Conservation (phyloP, 2,888 invertebrate genomes). For the Acleris literana region DNA sequence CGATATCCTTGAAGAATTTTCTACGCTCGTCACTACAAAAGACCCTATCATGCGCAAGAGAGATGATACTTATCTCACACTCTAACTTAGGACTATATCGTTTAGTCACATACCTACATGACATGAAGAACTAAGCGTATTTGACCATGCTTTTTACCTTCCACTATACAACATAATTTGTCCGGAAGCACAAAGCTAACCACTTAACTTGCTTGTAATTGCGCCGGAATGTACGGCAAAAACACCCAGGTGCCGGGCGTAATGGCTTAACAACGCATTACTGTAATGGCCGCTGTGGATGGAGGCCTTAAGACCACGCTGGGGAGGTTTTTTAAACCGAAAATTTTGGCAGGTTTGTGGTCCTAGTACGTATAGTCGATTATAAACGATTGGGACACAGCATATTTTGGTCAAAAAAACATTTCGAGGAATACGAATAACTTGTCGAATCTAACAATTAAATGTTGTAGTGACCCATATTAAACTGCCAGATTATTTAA, state of each 20-base stretch:
- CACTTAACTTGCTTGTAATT: conserved; percentile 23
- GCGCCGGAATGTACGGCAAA: conserved; percentile 17
- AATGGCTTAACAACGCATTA: conserved; percentile 73
- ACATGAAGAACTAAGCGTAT: neutral
- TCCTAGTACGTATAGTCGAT: too few relatives aligned
- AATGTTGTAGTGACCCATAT: too few relatives aligned
- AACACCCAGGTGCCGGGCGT: conserved; percentile 65
- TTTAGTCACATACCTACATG: too few relatives aligned
- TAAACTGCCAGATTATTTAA: too few relatives aligned
- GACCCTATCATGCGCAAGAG: too few relatives aligned
- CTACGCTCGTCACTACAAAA: too few relatives aligned
- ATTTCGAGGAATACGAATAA: too few relatives aligned
- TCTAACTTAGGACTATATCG: neutral
- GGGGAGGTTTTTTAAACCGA: conserved; percentile 3
- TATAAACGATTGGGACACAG: too few relatives aligned
- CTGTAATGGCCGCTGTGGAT: conserved; percentile 58
- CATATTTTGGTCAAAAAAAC: too few relatives aligned
- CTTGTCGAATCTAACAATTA: too few relatives aligned
- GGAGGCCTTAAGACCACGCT: conserved; percentile 51
- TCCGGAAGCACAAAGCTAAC: conserved; percentile 19
- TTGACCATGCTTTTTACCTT: neutral
- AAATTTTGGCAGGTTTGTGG: neutral
- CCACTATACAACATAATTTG: conserved; percentile 14
- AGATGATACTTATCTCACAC: too few relatives aligned
- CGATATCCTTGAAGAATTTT: too few relatives aligned